phyloP scores from a whole-genome alignment of 2,888 invertebrate genomes.

The Anoncus sp. region DNA sequence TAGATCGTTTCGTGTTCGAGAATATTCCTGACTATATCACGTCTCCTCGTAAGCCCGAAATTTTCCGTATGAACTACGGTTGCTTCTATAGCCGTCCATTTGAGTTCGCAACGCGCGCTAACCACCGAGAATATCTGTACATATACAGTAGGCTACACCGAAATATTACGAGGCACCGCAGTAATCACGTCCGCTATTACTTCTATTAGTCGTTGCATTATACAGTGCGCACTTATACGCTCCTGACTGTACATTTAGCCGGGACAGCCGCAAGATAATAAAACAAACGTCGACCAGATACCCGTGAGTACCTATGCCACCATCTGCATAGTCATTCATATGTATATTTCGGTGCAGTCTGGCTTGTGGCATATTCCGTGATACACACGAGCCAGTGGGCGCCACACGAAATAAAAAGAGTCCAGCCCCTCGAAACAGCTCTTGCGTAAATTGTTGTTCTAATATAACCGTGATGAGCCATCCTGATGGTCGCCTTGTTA shows the following conservation, averaged over 20 bases:
- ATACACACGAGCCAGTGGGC: background rate
- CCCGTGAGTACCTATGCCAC: conserved; percentile 9
- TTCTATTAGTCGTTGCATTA: conserved; percentile 74
- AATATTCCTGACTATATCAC: conserved; percentile 2
- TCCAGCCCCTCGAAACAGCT: conserved; percentile 2
- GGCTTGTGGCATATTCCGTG: conserved; percentile 24
- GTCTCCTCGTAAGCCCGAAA: conserved; percentile 6
- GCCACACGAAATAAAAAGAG: conserved; percentile 22
- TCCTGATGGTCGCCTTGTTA: conserved; percentile 24
- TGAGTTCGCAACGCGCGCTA: background rate
- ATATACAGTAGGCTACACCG: conserved; percentile 25
- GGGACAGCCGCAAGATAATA: conserved; percentile 68
- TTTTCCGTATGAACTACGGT: background rate
- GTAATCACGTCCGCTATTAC: conserved; percentile 76
- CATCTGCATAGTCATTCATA: conserved; percentile 72
- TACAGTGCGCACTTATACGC: conserved; percentile 71
- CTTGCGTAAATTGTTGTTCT: conserved; percentile 18
- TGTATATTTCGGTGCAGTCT: conserved; percentile 62
- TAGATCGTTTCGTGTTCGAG: background rate
- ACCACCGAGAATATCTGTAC: background rate
- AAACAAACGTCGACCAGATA: conserved; percentile 69
- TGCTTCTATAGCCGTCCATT: conserved; percentile 1
- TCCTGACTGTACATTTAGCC: conserved; percentile 54
- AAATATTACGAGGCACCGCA: conserved; percentile 70
- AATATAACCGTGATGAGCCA: conserved; percentile 29